Base-by-base conservation (phyloP, 1,140 invertebrate species). In the Panagrolaimus sp. region DNA sequence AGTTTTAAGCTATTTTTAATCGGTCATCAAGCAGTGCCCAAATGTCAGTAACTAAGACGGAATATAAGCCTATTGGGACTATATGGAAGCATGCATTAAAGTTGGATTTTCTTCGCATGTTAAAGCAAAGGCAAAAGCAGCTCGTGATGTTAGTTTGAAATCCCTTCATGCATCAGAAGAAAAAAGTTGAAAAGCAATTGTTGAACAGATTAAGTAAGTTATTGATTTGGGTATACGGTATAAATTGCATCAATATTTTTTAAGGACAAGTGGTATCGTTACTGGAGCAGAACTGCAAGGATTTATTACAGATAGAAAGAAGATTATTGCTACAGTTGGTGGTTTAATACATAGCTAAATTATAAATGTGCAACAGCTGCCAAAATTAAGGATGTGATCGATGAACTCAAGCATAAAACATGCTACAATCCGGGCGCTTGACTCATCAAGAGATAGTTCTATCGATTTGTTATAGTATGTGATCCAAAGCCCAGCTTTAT, bases 111-210 rank as follows among this genome's bases (percentile, higher is more conserved):
- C n/a, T n/a, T n/a, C n/a, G n/a, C n/a, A n/a, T n/a, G 87, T 93
- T 70, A 86, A 87, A 71, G 91, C 92, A 0, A 90, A 90, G 82
- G 92, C 91, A 0, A 91, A 91, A 81, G 88, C 93, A 27, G 96
- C 98, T 72, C 85, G 96, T 68, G 96, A 99, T 84, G 87, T 99
- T 5, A 93, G 90, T 72, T 84, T 97, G 5, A 94, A 99, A 83
- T 90, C 96, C 84, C 86, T n/a, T n/a, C n/a, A 90, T 68, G 80
- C 94, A 0, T 92, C 92, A 84, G 93, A 88, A 16, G 88, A 90
- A 57, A 96, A 99, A 84, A 90, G 93, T 73, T 87, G 95, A 75
- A 87, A 89, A 63, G 98, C 96, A 1, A 89, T 95, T 7, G 83
- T 98, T 42, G 94, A 98, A 85, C 92, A 94, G 69, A 96, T 99